A percentile compares a stretch with the other conserved stretches of the same genome.
Conservation (phyloP, 2,797 vertebrate species). For the Thamnophis elegans region DNA sequence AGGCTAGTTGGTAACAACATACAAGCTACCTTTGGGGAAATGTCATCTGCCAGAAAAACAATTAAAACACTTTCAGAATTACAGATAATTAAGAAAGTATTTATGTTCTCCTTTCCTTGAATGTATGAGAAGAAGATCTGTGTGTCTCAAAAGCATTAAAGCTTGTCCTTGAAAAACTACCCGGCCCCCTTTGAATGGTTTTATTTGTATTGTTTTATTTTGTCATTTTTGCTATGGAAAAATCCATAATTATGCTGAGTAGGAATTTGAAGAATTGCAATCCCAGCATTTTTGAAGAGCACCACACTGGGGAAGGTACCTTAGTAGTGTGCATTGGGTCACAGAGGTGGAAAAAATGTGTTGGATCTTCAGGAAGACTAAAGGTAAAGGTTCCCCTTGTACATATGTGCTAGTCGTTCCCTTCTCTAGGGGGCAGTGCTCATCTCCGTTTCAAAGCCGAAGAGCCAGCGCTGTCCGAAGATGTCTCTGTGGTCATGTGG, state of each 20-base stretch:
- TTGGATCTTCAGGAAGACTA: not conserved
- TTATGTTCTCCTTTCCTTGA: not conserved
- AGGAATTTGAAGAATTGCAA: no score
- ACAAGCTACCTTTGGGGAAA: not conserved
- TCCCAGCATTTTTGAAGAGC: not conserved
- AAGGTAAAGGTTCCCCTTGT: no score
- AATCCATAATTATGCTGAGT: not conserved
- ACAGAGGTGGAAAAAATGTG: not conserved
- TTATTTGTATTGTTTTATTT: not conserved
- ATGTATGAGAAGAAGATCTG: not conserved
- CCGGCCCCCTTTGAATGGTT: not conserved
- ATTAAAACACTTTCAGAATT: not conserved
- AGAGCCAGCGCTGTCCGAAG: no score
- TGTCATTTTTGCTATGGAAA: not conserved
- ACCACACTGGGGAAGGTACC: fast-evolving
- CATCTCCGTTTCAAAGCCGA: no score
- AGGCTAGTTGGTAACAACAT: no score
- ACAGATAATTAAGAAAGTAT: not conserved
- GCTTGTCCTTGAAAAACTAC: not conserved
- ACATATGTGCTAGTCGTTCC: no score
- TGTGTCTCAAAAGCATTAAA: not conserved
- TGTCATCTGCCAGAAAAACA: not conserved
- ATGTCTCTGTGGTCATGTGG: no score
- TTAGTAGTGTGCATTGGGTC: not conserved
- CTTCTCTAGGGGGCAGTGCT: no score